Percentiles rank a stretch among this genome's conserved stretches.
phyloP scores from a whole-genome alignment of 2,113 vertebrate species.

The Cyanoramphus novaezelandiae region DNA sequence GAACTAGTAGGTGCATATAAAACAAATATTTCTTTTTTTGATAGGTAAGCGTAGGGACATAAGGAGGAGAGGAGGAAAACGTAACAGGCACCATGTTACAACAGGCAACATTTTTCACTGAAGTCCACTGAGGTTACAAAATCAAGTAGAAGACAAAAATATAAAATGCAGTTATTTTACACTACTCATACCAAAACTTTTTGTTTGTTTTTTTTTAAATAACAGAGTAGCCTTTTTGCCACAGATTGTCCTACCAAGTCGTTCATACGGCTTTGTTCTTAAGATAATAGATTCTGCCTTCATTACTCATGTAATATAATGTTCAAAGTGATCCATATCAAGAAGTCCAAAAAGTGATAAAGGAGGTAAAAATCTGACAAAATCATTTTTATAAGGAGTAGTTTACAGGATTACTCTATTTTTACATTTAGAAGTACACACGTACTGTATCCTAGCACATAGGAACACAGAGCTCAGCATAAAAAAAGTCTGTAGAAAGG shows the following conservation, averaged over 20 bases:
- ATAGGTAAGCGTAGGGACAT: fast-evolving
- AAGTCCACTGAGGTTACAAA: background rate
- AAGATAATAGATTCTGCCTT: background rate
- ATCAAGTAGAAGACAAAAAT: background rate
- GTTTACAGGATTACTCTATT: background rate
- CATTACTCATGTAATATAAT: background rate
- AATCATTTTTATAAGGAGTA: background rate
- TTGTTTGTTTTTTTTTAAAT: background rate
- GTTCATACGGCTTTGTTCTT: background rate
- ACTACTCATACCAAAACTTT: background rate
- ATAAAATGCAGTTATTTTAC: background rate
- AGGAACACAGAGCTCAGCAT: background rate
- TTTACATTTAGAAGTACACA: background rate
- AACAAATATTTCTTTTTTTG: background rate
- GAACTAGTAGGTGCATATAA: fast-evolving
- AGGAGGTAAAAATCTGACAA: background rate
- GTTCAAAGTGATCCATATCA: background rate
- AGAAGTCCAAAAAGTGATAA: background rate
- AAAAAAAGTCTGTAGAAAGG: background rate
- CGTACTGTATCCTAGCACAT: background rate
- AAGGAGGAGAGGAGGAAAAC: background rate
- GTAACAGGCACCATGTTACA: background rate
- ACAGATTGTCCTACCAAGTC: background rate
- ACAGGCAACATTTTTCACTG: background rate
- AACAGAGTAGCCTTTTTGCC: background rate